A percentile compares a stretch with the other conserved stretches of the same genome.
Evolutionary conservation across 30 jellyfish, hydroid and myxozoan species (phyloP).

Genomic region (Haliclystus octoradiatus): DNA sequence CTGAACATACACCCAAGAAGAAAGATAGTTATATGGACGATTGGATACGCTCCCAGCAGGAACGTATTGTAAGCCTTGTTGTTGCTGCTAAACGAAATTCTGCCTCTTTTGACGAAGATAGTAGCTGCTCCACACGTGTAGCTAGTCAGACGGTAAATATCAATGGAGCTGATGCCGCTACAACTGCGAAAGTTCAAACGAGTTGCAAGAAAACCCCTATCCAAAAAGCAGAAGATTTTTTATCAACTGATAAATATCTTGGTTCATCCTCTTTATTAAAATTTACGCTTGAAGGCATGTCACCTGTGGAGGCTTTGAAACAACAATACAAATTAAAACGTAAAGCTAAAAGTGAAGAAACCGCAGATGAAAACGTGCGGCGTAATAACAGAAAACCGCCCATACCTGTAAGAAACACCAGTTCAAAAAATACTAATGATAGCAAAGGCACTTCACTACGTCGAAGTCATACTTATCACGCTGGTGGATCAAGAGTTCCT

Average conservation of each 20-base stretch:
- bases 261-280: not conserved
- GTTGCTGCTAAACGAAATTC: constrained; percentile 64
- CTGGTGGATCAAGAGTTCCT: not conserved
- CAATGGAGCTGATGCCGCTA: not conserved
- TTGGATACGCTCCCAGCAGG: constrained; percentile 71
- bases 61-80: constrained; percentile 51
- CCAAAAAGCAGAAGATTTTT: not conserved
- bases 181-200: not conserved
- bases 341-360: not conserved
- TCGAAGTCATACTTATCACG: not conserved
- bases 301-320: not conserved
- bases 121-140: constrained; percentile 1
- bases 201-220: not conserved
- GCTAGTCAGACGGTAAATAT: not conserved
- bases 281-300: not conserved
- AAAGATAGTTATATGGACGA: constrained; percentile 44
- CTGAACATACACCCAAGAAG: constrained; percentile 35
- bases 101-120: constrained; percentile 13
- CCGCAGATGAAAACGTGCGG: not conserved
- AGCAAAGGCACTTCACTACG: not conserved
- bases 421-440: not conserved
- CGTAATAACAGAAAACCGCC: no score
- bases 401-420: not conserved
- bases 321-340: not conserved
- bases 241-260: not conserved